Base-by-base conservation (phyloP, 2,888 invertebrate genomes). In the Pristionchus mayeri region DNA sequence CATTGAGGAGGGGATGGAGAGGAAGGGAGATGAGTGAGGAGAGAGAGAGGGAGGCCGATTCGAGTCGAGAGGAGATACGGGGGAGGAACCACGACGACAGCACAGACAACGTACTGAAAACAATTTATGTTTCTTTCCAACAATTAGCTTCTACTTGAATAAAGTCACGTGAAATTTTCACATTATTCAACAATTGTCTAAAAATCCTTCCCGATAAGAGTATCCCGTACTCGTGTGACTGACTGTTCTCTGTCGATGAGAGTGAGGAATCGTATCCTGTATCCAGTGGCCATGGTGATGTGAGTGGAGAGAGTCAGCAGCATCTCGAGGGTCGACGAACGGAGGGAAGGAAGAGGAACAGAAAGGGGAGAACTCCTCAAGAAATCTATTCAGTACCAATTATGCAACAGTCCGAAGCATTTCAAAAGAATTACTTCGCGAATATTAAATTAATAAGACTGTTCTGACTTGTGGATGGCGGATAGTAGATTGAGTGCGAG, bases 1-100 rank as follows among this genome's bases (percentile, higher is more conserved):
- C 87, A 34, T 85, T 87, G 30, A 89, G 52, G 21, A 86, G 67
- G 13, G 88, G 87, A 81, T 88, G 89, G n/a, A 88, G 75, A 9
- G 88, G 86, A 24, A 60, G 24, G 1, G 57, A 18, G 18, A 81
- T 81, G 40, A 81, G 81, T 9, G 60, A 40, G 16, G 57, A 27
- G 21, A 81, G 40, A 4, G 81, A 57, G n/a, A 13, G 7, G 11
- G 37, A 27, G 7, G 60, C 57, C 6, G 60, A 34, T 16, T 57
- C 13, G 30, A 81, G 21, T 16, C 81, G 81, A 40, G 57, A n/a
- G 24, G 24, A 27, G 13, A 81, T 18, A 16, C 40, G 57, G 27
- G 81, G 81, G 0, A 81, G 37, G 60, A 81, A 81, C 81, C 81
- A 81, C 11, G n/a, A 37, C 9, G n/a, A n/a, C 6, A 81, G 57